Conservation (phyloP, 2,113 vertebrate genomes). For the Oryzias celebensis region DNA sequence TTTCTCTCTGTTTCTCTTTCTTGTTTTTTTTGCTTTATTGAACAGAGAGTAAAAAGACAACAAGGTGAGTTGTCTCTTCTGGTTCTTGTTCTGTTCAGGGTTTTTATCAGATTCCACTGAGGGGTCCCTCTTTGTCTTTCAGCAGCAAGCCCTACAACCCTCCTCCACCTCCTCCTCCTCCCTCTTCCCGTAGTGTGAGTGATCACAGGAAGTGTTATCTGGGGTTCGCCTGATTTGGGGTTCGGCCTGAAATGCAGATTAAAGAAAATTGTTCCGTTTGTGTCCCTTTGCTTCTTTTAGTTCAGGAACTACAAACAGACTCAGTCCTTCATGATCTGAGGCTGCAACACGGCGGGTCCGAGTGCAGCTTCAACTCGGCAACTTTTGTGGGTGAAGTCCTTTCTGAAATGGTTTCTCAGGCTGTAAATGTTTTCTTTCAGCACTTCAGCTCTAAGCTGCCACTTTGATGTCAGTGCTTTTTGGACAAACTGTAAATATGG, state of each 20-base stretch:
- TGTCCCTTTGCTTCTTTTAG: constrained; percentile 47
- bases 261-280: constrained; percentile 15
- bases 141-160: constrained; percentile 62
- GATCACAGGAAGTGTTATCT: constrained; percentile 39
- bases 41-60: constrained; percentile 61
- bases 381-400: too few species aligned
- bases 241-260: constrained; percentile 18
- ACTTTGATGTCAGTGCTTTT: constrained; percentile 7
- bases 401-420: too few species aligned
- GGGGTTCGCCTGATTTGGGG: constrained; percentile 3
- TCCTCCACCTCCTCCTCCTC: constrained; percentile 55
- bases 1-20: neutral
- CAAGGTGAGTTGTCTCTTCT: constrained; percentile 52
- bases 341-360: neutral
- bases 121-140: constrained; percentile 30
- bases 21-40: constrained; percentile 22
- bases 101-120: constrained; percentile 18
- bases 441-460: neutral
- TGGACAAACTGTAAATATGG: constrained; percentile 17
- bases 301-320: constrained; percentile 91
- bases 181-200: constrained; percentile 71
- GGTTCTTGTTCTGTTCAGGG: neutral
- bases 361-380: too few species aligned
- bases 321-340: constrained; percentile 93
- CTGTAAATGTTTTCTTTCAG: too few species aligned